Evolutionary conservation across 2,888 invertebrate species (phyloP).

Genomic region (Tipula vernalis): DNA sequence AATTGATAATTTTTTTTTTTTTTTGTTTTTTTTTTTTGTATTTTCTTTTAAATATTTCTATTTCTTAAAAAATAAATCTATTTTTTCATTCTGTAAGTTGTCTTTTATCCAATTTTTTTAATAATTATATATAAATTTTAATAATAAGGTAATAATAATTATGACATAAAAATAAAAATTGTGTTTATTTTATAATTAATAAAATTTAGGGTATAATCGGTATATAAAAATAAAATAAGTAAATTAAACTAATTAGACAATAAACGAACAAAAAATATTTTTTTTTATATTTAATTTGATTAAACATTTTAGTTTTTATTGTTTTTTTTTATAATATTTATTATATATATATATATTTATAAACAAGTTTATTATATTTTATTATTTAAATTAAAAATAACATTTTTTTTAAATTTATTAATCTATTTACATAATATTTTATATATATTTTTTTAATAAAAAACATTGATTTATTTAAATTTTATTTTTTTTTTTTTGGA

Average conservation of each 20-base stretch:
- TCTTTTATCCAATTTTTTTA: not conserved
- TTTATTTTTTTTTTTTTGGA: not conserved
- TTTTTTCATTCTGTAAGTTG: not conserved
- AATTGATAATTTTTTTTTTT: not conserved
- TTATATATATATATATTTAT: not conserved
- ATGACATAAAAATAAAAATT: not conserved
- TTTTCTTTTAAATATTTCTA: not conserved
- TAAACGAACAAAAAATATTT: not conserved
- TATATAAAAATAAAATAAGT: not conserved
- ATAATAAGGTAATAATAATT: not conserved
- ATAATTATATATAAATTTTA: not conserved
- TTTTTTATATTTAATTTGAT: not conserved
- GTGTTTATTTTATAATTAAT: not conserved
- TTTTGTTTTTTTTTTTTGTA: not conserved
- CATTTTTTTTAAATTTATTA: not conserved
- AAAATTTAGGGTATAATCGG: not conserved
- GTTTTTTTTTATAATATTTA: not conserved
- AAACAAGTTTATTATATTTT: not conserved
- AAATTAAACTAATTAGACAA: not conserved
- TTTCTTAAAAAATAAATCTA: constrained; percentile 4
- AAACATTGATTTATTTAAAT: not conserved
- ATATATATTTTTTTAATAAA: not conserved
- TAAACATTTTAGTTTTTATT: not conserved
- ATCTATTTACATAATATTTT: not conserved
- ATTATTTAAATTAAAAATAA: not conserved